phyloP scores from a whole-genome alignment of 2,888 invertebrate genomes.

The Tetragonula carbonaria region DNA sequence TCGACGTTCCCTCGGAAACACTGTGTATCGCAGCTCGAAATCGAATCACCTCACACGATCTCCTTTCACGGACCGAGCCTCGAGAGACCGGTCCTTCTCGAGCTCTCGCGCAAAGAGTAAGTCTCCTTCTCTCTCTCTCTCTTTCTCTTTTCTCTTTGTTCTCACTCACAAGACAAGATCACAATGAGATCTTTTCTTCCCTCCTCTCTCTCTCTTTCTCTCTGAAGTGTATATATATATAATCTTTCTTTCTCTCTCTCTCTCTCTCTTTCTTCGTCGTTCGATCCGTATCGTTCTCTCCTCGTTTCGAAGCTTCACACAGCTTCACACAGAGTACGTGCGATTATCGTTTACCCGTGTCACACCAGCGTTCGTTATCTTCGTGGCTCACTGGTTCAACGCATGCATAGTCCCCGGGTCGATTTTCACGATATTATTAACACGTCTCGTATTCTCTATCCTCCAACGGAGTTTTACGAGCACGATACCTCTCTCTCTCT shows the following conservation, averaged over 20 bases:
- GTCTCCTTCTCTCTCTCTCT: constrained; percentile 14
- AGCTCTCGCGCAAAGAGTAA: constrained; percentile 22
- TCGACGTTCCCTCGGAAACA: constrained; percentile 46
- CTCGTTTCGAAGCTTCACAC: background rate
- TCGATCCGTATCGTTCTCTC: background rate
- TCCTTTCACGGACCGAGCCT: constrained; percentile 22
- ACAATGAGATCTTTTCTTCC: background rate
- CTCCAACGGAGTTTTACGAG: background rate
- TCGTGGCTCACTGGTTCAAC: constrained; percentile 7
- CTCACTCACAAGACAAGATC: constrained; percentile 42
- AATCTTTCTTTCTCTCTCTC: background rate
- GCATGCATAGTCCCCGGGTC: background rate
- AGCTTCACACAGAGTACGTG: background rate
- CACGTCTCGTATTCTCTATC: background rate
- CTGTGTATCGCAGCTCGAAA: constrained; percentile 34
- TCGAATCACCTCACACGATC: constrained; percentile 62
- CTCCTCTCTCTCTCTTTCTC: background rate
- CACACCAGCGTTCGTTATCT: constrained; percentile 16
- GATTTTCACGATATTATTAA: constrained; percentile 1
- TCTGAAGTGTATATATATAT: background rate
- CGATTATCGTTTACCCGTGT: constrained; percentile 14
- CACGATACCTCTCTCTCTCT: background rate
- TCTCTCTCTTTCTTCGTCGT: background rate
- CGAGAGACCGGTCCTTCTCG: constrained; percentile 41
- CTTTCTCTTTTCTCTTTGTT: constrained; percentile 21